These are phyloP conservation scores for Leuctra nigra DNA, from an alignment of 2,888 invertebrate genomes.

Conservation along the genomic window DNA sequence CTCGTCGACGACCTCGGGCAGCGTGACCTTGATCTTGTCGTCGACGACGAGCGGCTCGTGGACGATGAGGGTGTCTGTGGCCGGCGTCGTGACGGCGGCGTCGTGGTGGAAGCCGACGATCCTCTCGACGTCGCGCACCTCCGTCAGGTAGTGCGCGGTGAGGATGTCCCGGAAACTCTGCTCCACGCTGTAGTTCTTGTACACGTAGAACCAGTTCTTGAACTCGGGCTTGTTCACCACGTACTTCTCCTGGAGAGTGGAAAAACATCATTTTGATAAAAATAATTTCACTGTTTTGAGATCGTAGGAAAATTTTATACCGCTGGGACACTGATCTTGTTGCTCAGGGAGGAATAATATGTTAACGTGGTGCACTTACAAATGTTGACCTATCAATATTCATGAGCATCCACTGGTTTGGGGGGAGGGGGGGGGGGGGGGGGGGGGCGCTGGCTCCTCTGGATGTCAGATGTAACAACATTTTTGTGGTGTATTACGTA, in stretches of 20 bases:
- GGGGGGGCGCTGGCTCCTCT: too few species aligned
- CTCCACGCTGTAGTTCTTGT: conserved; percentile 55
- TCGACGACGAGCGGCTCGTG: conserved; percentile 2
- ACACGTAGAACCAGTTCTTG: conserved; percentile 60
- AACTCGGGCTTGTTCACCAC: conserved; percentile 49
- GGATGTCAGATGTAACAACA: too few species aligned
- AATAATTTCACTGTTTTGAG: too few species aligned
- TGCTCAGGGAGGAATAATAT: too few species aligned
- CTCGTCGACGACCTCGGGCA: conserved; percentile 16
- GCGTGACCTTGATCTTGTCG: background rate
- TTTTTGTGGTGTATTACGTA: too few species aligned
- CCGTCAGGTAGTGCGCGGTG: conserved; percentile 53
- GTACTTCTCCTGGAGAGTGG: conserved; percentile 31
- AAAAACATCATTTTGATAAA: background rate
- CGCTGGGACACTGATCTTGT: too few species aligned
- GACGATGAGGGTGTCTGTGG: background rate
- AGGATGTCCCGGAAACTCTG: conserved; percentile 53
- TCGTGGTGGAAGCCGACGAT: background rate
- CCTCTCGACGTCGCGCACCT: conserved; percentile 52
- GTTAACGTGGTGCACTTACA: too few species aligned
- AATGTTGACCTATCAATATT: too few species aligned
- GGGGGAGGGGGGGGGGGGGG: too few species aligned
- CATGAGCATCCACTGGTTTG: too few species aligned
- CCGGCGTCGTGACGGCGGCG: background rate
- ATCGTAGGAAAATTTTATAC: too few species aligned